Evolutionary conservation across 2,797 vertebrate genomes (phyloP).

Genomic region (Amblyopsis hoosieri): DNA sequence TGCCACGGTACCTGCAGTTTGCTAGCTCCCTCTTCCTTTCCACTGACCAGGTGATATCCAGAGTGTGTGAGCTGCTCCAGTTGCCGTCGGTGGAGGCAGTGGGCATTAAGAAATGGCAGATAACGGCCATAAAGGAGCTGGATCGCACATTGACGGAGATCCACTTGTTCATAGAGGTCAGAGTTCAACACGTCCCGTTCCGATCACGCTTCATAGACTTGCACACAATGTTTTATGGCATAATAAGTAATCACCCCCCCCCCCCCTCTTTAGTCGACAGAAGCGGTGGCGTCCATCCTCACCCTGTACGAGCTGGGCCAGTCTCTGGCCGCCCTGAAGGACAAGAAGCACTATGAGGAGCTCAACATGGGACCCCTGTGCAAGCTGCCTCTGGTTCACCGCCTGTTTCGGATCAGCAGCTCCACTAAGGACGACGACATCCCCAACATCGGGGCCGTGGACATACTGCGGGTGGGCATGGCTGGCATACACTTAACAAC

Average conservation of each 20-base stretch:
- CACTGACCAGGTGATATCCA: constrained; percentile 64
- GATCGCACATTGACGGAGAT: constrained; percentile 72
- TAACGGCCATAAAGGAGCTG: constrained; percentile 71
- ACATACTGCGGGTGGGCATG: constrained; percentile 75
- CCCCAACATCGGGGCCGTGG: constrained; percentile 74
- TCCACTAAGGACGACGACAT: constrained; percentile 81
- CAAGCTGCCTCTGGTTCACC: constrained; percentile 76
- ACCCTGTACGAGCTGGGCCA: constrained; percentile 81
- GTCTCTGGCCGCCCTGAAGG: constrained; percentile 75
- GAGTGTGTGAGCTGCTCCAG: constrained; percentile 64
- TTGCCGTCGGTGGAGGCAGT: constrained; percentile 47
- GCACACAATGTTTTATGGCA: not conserved
- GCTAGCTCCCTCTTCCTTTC: too few relatives aligned
- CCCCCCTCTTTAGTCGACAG: constrained; percentile 57
- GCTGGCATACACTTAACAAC: not conserved
- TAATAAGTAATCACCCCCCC: not conserved
- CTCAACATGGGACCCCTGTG: constrained; percentile 81
- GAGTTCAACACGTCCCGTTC: not conserved
- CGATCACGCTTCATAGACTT: not conserved
- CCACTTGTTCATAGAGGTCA: constrained; percentile 78
- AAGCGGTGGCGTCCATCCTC: constrained; percentile 63
- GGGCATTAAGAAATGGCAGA: constrained; percentile 37
- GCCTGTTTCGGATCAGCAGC: constrained; percentile 76
- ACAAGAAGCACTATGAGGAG: constrained; percentile 80
- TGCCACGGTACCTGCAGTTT: too few relatives aligned